phyloP scores from a whole-genome alignment of 1,140 invertebrate species.

The Spodoptera litura region DNA sequence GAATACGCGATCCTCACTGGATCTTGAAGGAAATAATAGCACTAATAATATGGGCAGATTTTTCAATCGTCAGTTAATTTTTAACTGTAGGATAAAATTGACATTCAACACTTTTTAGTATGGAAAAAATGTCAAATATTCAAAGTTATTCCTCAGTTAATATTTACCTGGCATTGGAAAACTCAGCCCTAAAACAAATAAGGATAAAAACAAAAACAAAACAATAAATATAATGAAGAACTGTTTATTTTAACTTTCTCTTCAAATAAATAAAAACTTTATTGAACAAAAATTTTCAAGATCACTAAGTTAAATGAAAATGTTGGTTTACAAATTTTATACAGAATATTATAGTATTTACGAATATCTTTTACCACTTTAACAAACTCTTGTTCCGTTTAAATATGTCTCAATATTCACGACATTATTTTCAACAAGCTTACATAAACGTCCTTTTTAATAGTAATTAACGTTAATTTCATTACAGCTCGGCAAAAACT shows the following conservation, averaged over 20 bases:
- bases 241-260: slow-evolving; percentile 75
- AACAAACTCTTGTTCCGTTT: slow-evolving; percentile 34
- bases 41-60: no score
- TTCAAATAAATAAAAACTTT: slow-evolving; percentile 79
- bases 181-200: neutral
- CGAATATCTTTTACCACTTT: slow-evolving; percentile 53
- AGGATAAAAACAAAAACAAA: slow-evolving; percentile 60
- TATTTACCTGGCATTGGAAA: no score
- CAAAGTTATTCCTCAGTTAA: no score
- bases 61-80: no score
- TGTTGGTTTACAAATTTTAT: slow-evolving; percentile 63
- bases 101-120: no score
- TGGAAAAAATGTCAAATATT: no score
- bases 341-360: slow-evolving; percentile 56
- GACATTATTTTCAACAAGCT: slow-evolving; percentile 47
- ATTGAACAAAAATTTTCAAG: slow-evolving; percentile 72
- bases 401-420: slow-evolving; percentile 36
- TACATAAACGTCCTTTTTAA: slow-evolving; percentile 41
- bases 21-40: no score
- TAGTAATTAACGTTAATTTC: slow-evolving; percentile 48
- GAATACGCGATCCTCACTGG: no score
- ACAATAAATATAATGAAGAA: slow-evolving; percentile 73
- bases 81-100: no score
- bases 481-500: slow-evolving; percentile 46
- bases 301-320: slow-evolving; percentile 60